A percentile compares a stretch with the other conserved stretches of the same genome.
These are phyloP conservation scores for Motacilla tschutschensis DNA, from an alignment of 2,113 vertebrate species.

Conservation along the genomic window DNA sequence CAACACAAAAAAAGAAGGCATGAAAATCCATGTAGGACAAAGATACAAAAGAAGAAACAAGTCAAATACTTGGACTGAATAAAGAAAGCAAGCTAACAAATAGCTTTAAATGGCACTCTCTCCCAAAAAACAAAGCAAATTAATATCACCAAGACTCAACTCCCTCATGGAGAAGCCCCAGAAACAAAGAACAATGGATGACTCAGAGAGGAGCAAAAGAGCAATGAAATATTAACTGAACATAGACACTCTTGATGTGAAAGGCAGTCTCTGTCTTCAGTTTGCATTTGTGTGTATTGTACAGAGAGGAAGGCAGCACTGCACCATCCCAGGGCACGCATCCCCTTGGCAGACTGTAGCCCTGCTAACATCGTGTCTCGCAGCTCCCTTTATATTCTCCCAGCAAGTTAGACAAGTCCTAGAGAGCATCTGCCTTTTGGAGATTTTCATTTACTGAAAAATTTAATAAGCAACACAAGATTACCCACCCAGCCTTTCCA, in stretches of 20 bases:
- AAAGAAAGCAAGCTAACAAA: slow-evolving; percentile 34
- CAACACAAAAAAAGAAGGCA: background rate
- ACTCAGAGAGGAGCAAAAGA: slow-evolving; percentile 38
- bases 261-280: slow-evolving; percentile 27
- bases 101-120: background rate
- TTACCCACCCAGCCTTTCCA: background rate
- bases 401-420: background rate
- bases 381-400: background rate
- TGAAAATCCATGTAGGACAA: background rate
- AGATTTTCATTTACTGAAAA: background rate
- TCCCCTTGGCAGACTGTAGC: background rate
- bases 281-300: slow-evolving; percentile 1
- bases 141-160: slow-evolving; percentile 9
- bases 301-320: background rate
- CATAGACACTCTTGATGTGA: slow-evolving; percentile 41
- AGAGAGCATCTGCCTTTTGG: background rate
- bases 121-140: slow-evolving; percentile 19
- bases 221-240: slow-evolving; percentile 63
- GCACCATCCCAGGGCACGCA: background rate
- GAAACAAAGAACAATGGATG: slow-evolving; percentile 36
- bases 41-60: background rate
- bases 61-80: background rate
- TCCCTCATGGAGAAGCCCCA: background rate
- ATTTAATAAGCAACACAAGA: background rate
- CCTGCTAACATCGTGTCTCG: background rate